phyloP scores from a whole-genome alignment of 2,113 vertebrate species.

The Mystacornis crossleyi region DNA sequence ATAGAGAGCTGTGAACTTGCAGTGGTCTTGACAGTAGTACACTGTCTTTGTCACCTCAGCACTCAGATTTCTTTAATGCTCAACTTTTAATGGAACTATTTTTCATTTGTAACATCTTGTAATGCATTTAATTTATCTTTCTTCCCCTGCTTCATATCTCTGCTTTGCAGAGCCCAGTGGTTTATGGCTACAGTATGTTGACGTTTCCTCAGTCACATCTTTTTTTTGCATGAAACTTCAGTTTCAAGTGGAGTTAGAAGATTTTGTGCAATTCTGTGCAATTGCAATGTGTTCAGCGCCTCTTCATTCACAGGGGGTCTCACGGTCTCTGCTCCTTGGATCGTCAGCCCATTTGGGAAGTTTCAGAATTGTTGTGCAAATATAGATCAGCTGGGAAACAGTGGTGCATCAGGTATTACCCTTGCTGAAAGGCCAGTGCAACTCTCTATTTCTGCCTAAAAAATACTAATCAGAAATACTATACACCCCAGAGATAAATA shows the following conservation, averaged over 20 bases:
- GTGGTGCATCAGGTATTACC: background rate
- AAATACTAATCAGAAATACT: background rate
- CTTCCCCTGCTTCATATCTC: background rate
- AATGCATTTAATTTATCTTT: background rate
- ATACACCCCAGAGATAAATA: background rate
- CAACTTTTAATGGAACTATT: background rate
- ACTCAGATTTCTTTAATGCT: background rate
- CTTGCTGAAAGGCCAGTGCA: background rate
- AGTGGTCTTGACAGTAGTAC: background rate
- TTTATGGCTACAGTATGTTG: background rate
- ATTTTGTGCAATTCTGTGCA: background rate
- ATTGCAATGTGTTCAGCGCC: background rate
- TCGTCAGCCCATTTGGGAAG: background rate
- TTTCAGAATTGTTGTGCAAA: background rate
- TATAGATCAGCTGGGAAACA: background rate
- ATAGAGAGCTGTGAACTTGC: background rate
- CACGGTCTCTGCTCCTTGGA: background rate
- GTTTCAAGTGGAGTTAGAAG: background rate
- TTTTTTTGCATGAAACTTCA: background rate
- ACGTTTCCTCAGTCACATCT: background rate
- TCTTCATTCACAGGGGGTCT: background rate
- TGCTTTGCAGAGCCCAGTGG: background rate
- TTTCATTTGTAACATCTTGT: background rate
- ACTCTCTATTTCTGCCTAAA: background rate
- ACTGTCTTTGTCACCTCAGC: background rate